Conservation (phyloP, 2,888 invertebrate species). For the Phalangium opilio region DNA sequence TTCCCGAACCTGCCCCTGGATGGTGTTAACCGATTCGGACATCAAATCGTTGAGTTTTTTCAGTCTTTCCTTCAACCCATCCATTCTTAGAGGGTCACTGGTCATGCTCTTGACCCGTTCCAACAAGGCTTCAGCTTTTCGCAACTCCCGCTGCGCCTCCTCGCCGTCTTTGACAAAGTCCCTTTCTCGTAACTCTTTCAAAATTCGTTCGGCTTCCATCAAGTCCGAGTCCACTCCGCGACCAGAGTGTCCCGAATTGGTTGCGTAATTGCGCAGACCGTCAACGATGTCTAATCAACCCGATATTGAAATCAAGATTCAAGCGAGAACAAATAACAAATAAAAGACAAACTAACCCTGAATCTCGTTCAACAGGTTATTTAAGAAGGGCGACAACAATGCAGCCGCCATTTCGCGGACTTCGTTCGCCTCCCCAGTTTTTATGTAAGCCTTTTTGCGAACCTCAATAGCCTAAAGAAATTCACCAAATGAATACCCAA, state of each 20-base stretch:
- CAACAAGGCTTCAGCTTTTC: conserved; percentile 23
- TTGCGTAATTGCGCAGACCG: too few species aligned
- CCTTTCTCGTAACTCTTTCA: conserved; percentile 27
- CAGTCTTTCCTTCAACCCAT: conserved; percentile 16
- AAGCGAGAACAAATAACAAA: too few species aligned
- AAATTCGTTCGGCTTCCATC: conserved; percentile 30
- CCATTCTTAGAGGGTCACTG: conserved; percentile 16
- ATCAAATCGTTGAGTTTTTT: conserved; percentile 14
- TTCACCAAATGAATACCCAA: too few species aligned
- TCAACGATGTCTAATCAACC: too few species aligned
- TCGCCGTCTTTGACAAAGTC: conserved; percentile 24
- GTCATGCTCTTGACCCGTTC: conserved; percentile 21
- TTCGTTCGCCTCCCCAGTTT: too few species aligned
- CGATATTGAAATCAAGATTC: too few species aligned
- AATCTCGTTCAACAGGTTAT: too few species aligned
- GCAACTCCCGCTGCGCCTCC: conserved; percentile 22
- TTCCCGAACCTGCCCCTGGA: conserved; percentile 19
- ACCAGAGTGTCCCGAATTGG: conserved; percentile 10
- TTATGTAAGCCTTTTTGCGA: too few species aligned
- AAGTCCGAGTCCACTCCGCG: conserved; percentile 16
- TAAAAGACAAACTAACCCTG: too few species aligned
- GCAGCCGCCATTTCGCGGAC: too few species aligned
- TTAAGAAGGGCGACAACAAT: too few species aligned
- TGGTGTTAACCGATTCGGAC: conserved; percentile 15
- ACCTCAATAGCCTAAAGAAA: too few species aligned